phyloP scores from a whole-genome alignment of 1,140 invertebrate species.

The Phortica variegata region DNA sequence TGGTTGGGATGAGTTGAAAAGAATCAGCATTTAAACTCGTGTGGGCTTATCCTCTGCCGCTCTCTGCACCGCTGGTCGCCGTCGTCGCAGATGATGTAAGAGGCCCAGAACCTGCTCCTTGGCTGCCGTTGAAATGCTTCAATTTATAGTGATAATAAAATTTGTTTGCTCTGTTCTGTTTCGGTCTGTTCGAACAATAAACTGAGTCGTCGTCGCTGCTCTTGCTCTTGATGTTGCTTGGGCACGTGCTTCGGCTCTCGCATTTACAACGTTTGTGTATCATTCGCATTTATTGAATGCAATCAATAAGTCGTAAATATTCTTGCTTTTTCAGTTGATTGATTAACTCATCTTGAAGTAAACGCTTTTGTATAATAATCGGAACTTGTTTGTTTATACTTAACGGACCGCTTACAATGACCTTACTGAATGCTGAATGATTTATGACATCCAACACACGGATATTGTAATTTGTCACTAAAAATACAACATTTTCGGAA shows the following conservation, averaged over 20 bases:
- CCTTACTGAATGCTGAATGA: not conserved
- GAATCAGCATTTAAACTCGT: constrained; percentile 38
- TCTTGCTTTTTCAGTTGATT: constrained; percentile 18
- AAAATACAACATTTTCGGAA: too few species aligned
- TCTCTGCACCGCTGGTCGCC: constrained; percentile 13
- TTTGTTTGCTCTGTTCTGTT: constrained; percentile 55
- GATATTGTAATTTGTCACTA: too few species aligned
- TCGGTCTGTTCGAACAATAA: constrained; percentile 54
- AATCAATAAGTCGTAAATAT: constrained; percentile 8
- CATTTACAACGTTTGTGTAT: constrained; percentile 2
- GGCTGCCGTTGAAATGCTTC: constrained; percentile 39
- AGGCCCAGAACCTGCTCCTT: constrained; percentile 14
- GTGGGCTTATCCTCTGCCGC: constrained; percentile 43
- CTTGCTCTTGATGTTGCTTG: constrained; percentile 30
- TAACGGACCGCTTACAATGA: constrained; percentile 6
- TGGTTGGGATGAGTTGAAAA: constrained; percentile 4
- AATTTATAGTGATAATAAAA: constrained; percentile 55
- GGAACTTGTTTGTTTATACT: constrained; percentile 31
- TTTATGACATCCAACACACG: too few species aligned
- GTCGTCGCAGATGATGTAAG: not conserved
- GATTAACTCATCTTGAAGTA: constrained; percentile 15
- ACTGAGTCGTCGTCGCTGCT: constrained; percentile 22
- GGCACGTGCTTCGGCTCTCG: constrained; percentile 36
- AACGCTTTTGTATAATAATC: constrained; percentile 12
- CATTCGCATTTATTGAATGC: not conserved